These are phyloP conservation scores for Ophraella communa DNA, from an alignment of 2,888 invertebrate species.

Conservation along the genomic window DNA sequence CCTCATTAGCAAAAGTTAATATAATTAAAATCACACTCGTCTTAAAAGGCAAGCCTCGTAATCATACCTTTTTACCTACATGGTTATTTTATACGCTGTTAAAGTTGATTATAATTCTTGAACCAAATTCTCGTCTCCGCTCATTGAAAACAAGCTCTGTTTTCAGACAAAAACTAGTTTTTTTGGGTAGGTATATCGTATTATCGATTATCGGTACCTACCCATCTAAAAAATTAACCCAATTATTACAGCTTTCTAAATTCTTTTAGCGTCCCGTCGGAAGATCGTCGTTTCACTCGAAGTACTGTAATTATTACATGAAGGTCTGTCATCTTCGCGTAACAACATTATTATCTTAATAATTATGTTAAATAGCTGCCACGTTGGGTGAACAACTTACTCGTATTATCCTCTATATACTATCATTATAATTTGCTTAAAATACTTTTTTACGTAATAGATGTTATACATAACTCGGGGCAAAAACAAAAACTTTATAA, in stretches of 20 bases:
- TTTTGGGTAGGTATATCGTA: neutral
- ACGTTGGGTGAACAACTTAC: neutral
- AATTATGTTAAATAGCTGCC: neutral
- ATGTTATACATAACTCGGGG: too few relatives aligned
- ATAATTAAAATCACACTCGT: too few relatives aligned
- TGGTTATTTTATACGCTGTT: too few relatives aligned
- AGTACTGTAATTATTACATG: neutral
- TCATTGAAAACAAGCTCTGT: neutral
- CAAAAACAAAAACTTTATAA: too few relatives aligned
- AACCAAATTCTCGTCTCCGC: neutral
- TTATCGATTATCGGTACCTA: too few relatives aligned
- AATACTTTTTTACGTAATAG: too few relatives aligned
- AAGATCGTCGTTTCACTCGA: neutral
- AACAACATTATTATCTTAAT: conserved; percentile 1
- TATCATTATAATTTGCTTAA: too few relatives aligned
- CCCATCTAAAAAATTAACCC: neutral
- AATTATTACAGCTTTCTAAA: conserved; percentile 5
- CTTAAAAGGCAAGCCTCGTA: too few relatives aligned
- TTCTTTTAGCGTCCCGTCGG: conserved; percentile 5
- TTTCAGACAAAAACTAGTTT: neutral
- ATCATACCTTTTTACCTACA: too few relatives aligned
- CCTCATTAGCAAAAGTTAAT: too few relatives aligned
- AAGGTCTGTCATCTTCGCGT: neutral
- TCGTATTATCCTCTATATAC: neutral
- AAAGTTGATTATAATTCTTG: too few relatives aligned